These are phyloP conservation scores for Erebia aethiops DNA, from an alignment of 2,888 invertebrate species.

Conservation along the genomic window DNA sequence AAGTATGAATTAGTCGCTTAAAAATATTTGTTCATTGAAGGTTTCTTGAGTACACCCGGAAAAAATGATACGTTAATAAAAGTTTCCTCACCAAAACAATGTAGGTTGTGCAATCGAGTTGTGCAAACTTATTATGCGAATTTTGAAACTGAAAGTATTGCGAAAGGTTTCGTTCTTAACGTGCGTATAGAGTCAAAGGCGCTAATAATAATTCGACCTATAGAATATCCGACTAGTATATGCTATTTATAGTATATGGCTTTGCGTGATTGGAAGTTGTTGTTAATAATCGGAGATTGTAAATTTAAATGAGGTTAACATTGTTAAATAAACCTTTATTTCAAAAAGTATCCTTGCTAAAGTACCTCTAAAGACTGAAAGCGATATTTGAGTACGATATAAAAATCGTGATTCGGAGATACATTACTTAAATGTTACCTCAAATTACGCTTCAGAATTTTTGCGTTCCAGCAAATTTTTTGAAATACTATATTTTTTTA, in stretches of 20 bases:
- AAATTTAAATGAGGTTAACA: slow-evolving; percentile 20
- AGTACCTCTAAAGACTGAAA: neutral
- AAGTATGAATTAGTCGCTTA: neutral
- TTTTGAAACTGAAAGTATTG: slow-evolving; percentile 57
- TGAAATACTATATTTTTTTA: no score
- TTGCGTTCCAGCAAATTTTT: no score
- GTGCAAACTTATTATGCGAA: slow-evolving; percentile 50
- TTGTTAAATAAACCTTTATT: neutral
- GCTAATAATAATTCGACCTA: slow-evolving; percentile 52
- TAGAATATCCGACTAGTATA: slow-evolving; percentile 46
- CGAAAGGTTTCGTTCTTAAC: slow-evolving; percentile 38
- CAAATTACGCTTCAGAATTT: neutral
- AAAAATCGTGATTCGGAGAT: neutral
- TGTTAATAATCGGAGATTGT: slow-evolving; percentile 22
- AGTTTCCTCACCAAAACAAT: slow-evolving; percentile 28
- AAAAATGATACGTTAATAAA: slow-evolving; percentile 19
- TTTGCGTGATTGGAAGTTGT: slow-evolving; percentile 28
- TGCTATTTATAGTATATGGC: slow-evolving; percentile 6
- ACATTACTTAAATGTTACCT: slow-evolving; percentile 6
- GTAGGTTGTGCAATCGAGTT: slow-evolving; percentile 34
- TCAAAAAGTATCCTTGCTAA: neutral
- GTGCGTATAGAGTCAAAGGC: slow-evolving; percentile 49
- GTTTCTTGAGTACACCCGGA: slow-evolving; percentile 8
- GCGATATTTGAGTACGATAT: neutral
- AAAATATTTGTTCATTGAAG: neutral